These are phyloP conservation scores for Scaptomyza parva DNA, from an alignment of 2,888 invertebrate genomes.

Conservation along the genomic window DNA sequence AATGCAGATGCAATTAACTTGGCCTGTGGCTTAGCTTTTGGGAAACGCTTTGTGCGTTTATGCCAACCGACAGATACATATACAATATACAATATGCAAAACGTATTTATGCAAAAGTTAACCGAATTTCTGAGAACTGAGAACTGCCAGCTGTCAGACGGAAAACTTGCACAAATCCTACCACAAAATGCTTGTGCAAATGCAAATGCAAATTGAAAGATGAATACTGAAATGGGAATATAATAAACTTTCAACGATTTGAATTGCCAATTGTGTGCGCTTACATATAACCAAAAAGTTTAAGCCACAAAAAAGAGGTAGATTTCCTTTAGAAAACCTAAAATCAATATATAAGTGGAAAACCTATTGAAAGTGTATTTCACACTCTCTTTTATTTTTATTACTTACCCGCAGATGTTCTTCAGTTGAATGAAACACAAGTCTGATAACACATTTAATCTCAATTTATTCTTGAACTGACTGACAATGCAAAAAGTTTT, in stretches of 20 bases:
- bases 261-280: conserved; percentile 10
- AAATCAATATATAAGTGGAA: background rate
- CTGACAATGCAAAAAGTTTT: conserved; percentile 62
- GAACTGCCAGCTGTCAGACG: conserved; percentile 24
- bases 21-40: conserved; percentile 4
- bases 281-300: background rate
- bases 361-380: background rate
- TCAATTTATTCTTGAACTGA: conserved; percentile 57
- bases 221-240: conserved; percentile 9
- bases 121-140: conserved; percentile 25
- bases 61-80: background rate
- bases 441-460: conserved; percentile 50
- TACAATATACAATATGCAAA: conserved; percentile 15
- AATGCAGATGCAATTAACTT: conserved; percentile 36
- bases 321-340: background rate
- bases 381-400: background rate
- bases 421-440: conserved; percentile 13
- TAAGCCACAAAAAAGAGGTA: background rate
- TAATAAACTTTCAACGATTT: conserved; percentile 2
- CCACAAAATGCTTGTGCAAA: conserved; percentile 1
- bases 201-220: conserved; percentile 30
- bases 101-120: conserved; percentile 34
- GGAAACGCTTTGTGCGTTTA: too few relatives aligned
- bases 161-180: conserved; percentile 21
- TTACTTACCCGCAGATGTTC: background rate